phyloP scores from a whole-genome alignment of 2,113 vertebrate genomes.

The Periophthalmodon schlosseri region DNA sequence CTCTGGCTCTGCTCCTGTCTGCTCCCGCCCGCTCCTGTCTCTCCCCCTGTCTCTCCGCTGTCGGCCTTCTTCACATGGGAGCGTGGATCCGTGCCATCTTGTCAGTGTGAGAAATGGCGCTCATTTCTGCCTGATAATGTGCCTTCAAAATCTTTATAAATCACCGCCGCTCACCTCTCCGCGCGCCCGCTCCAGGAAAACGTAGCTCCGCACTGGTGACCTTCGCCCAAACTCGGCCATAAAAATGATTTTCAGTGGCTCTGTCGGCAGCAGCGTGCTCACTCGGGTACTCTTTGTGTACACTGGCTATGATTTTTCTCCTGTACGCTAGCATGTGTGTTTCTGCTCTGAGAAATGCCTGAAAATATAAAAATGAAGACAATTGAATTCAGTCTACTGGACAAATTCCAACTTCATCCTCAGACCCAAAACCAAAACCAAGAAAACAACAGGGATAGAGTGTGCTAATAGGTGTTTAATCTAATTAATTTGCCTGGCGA shows the following conservation, averaged over 20 bases:
- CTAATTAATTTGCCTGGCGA: too few relatives aligned
- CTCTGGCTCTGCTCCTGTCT: slow-evolving; percentile 2
- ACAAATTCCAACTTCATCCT: too few relatives aligned
- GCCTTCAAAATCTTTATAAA: slow-evolving; percentile 49
- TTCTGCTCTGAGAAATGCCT: not conserved
- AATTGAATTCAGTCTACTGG: too few relatives aligned
- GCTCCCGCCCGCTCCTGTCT: slow-evolving; percentile 43
- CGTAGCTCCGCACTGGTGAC: slow-evolving; percentile 7
- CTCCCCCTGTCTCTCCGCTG: slow-evolving; percentile 24
- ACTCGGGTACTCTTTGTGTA: not conserved
- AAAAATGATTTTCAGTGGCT: slow-evolving; percentile 23
- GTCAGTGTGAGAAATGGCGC: slow-evolving; percentile 56
- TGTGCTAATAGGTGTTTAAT: too few relatives aligned
- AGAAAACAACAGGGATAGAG: too few relatives aligned
- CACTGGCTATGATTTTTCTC: not conserved
- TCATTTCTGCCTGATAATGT: slow-evolving; percentile 47
- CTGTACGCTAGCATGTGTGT: not conserved
- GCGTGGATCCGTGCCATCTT: slow-evolving; percentile 35
- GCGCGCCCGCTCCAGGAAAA: slow-evolving; percentile 19
- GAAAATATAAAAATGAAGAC: not conserved
- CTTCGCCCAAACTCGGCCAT: slow-evolving; percentile 13
- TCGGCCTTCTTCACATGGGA: not conserved
- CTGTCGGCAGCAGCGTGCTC: not conserved
- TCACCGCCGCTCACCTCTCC: slow-evolving; percentile 31
- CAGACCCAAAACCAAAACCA: too few relatives aligned